Evolutionary conservation across 2,113 vertebrate genomes (phyloP).

Genomic region (Rhizomys pruinosus): DNA sequence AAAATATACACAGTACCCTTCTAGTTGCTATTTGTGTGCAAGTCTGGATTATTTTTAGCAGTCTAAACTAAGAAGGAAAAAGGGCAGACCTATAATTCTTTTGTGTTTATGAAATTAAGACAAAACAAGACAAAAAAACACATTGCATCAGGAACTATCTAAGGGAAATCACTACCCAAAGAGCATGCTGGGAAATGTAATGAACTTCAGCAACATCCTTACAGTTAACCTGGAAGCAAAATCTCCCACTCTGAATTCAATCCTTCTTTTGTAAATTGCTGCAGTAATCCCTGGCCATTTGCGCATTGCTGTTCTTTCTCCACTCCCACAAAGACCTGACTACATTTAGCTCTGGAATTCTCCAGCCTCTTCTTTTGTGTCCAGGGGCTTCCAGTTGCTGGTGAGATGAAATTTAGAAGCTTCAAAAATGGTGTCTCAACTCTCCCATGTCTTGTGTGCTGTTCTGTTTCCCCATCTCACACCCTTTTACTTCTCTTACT

Average conservation of each 20-base stretch:
- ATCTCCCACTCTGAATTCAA: not conserved
- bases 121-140: not conserved
- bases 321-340: not conserved
- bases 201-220: not conserved
- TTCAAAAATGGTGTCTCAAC: not conserved
- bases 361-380: not conserved
- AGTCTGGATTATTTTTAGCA: not conserved
- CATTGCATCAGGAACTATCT: no score
- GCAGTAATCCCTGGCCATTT: no score
- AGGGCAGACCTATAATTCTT: not conserved
- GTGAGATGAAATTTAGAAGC: not conserved
- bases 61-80: not conserved
- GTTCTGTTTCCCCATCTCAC: not conserved
- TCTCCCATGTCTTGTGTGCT: rapidly evolving
- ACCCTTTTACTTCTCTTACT: not conserved
- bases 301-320: not conserved
- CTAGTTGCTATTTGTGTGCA: not conserved
- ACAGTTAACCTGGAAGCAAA: not conserved
- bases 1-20: not conserved
- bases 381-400: not conserved
- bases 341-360: not conserved
- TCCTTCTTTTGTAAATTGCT: not conserved
- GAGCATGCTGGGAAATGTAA: not conserved
- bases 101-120: not conserved
- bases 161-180: not conserved